Base-by-base conservation (phyloP, 2,113 vertebrate genomes). In the Ariopsis seemanni region DNA sequence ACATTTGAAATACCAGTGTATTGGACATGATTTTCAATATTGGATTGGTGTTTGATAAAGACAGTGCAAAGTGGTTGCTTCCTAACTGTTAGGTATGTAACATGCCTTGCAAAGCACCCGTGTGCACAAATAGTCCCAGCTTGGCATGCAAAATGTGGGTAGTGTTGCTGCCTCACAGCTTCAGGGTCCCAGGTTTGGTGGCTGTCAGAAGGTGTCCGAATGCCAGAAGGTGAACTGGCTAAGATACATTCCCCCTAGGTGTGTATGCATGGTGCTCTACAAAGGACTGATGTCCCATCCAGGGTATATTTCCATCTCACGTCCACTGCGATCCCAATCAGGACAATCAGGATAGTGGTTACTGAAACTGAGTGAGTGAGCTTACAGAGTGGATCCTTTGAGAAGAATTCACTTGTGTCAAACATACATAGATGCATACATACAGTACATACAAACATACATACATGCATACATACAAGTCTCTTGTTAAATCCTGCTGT, bases 1-100 rank as follows among this genome's bases (percentile, higher is more conserved):
- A 88, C 83, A 89, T 93, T 69, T 95, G 87, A 94, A 55, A 53
- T 42, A 62, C 30, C 30, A 81, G 0, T 81, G 18, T 42, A 22
- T 62, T 80, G 53, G 17, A 57, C n/a, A 30, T 27, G 14, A 27
- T 79, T 7, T 27, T 27, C 14, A 27, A 30, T 55, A 79, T 17
- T 57, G 3, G 6, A 52, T 55, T 22, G 25, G 14, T 27, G 52
- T 80, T 79, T 55, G 20, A 57, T 79, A 17, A 58, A 81, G 18
- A 17, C 55, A 60, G 78, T 4, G 11, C 27, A 81, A 34, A 58
- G n/a, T 58, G 8, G 27, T 77, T 81, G n/a, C 30, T 60, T 81
- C 27, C 1, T 10, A 57, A 15, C 52, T 30, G 53, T 14, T 79
- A 53, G 42, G 48, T 6, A 52, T 77, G 20, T 52, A 10, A 53